Percentiles rank a stretch among this genome's conserved stretches.
Evolutionary conservation across 2,797 vertebrate genomes (phyloP).

Genomic region (Chrysocyon brachyurus): DNA sequence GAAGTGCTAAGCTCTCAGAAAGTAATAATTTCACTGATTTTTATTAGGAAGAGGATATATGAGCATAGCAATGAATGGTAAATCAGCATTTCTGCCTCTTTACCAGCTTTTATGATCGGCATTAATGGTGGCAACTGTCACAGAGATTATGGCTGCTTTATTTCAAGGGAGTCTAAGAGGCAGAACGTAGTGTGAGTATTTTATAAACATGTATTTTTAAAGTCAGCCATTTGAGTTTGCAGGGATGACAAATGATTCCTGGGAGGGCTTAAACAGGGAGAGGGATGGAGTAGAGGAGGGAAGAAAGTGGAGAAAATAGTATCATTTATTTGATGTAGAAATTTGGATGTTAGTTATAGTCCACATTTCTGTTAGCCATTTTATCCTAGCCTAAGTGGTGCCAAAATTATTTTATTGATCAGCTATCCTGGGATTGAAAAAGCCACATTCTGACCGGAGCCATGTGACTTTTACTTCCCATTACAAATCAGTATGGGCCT

Average conservation of each 20-base stretch:
- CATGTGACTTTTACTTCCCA: conserved; percentile 52
- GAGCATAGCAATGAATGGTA: conserved; percentile 79
- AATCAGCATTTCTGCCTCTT: conserved; percentile 85
- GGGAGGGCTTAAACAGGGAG: conserved; percentile 11
- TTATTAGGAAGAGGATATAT: conserved; percentile 85
- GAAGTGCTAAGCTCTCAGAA: conserved; percentile 77
- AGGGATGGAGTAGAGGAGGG: neutral
- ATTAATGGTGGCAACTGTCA: conserved; percentile 86
- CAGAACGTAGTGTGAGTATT: conserved; percentile 72
- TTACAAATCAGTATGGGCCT: conserved; percentile 60
- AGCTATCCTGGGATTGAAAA: conserved; percentile 66
- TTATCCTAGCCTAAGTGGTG: conserved; percentile 67
- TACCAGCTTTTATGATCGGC: conserved; percentile 86
- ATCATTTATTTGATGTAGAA: conserved; percentile 33
- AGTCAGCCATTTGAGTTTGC: conserved; percentile 71
- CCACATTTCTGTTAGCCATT: conserved; percentile 59
- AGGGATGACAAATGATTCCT: conserved; percentile 62
- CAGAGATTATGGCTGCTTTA: conserved; percentile 86
- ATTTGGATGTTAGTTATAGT: conserved; percentile 66
- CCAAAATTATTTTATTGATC: conserved; percentile 76
- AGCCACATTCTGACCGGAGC: neutral
- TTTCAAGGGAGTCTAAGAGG: conserved; percentile 83
- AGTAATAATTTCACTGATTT: conserved; percentile 85
- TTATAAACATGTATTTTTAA: conserved; percentile 81
- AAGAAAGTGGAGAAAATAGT: neutral